Evolutionary conservation across 2,113 vertebrate species (phyloP), one percentile per base, ranked within the genome.

Genomic region (Hyperoodon ampullatus): DNA sequence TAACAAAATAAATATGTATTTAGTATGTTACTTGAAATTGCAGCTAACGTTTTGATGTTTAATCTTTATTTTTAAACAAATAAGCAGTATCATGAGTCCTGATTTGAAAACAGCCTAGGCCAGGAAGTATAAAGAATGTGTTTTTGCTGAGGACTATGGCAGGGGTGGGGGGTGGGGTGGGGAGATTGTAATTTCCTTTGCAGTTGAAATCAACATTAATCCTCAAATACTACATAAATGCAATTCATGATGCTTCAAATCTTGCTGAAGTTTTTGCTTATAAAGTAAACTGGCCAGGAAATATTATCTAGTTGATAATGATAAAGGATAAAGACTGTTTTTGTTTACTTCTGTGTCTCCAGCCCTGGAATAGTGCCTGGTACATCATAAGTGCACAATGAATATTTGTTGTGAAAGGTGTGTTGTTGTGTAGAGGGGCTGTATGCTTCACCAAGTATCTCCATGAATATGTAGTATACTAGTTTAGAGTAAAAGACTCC

Each of bases 51-150:
- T 97, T 96, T 94, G 77, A 93, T 72, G 24, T 65, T 93, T 96
- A 98, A 47, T 97, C 92, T 97, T 97, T 85, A 93, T 97, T 98
- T 94, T 96, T 97, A 96, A 98, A 84, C 93, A 89, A 92, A 71
- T 90, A 96, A 81, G 30, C 53, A n/a, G 14, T 83, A 89, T 77
- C 77, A 84, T 92, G 33, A 72, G 91, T 97, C 81, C 82, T 94
- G 94, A 83, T 90, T 71, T 96, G 89, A 95, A 98, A 96, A 90
- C 21, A 16, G 94, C 92, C 24, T 91, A 92, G 95, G 88, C 70
- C 21, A 55, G 72, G 30, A 63, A 90, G 26, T 47, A 39, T 47
- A 80, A 93, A 78, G n/a, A 65, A 39, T 23, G 5, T 19, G 13
- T 93, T 30, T 93, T 60, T 96, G 12, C 77, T 93, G 50, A 77